These are phyloP conservation scores for Peromyscus polionotus DNA, from an alignment of 2,113 vertebrate species.

Conservation along the genomic window DNA sequence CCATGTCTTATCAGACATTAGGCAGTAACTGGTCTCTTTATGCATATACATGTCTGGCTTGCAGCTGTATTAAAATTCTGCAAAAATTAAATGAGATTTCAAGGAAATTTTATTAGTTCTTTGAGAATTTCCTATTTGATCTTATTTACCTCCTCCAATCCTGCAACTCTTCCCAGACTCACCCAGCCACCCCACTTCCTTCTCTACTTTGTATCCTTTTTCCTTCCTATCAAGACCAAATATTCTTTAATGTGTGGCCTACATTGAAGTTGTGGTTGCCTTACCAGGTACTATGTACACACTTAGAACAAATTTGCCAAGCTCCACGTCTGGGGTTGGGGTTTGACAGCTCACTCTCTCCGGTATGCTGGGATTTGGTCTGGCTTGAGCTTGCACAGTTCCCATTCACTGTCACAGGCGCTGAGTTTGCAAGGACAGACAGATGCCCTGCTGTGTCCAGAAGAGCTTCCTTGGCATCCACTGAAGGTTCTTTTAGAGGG, in stretches of 20 bases:
- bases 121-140: not conserved
- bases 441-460: not conserved
- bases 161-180: not conserved
- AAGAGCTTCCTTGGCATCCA: not conserved
- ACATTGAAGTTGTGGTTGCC: not conserved
- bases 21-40: too few relatives aligned
- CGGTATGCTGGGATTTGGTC: not conserved
- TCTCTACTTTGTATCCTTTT: not conserved
- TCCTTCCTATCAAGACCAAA: not conserved
- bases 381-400: not conserved
- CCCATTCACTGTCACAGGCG: not conserved
- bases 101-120: not conserved
- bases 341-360: not conserved
- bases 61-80: not conserved
- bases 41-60: not conserved
- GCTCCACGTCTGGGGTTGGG: not conserved
- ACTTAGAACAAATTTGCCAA: not conserved
- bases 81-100: conserved; percentile 34
- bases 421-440: not conserved
- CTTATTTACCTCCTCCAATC: not conserved
- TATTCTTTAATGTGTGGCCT: not conserved
- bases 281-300: not conserved
- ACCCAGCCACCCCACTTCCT: not conserved
- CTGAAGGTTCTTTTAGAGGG: not conserved
- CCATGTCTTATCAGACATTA: not conserved